Base-by-base conservation (phyloP, 2,797 vertebrate genomes). In the Siniperca scherzeri region DNA sequence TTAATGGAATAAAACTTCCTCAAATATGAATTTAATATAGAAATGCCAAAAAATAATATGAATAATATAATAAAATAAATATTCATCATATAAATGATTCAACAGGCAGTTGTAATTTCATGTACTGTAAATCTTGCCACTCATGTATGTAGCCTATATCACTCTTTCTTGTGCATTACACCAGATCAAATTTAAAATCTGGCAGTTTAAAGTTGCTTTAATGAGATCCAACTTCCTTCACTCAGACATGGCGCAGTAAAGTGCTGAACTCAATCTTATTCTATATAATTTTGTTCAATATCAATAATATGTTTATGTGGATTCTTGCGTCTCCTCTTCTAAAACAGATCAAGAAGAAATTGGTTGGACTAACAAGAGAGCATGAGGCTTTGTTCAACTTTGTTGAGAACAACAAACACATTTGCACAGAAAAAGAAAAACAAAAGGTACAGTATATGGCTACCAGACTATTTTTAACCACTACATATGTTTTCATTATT, bases 351-450 rank as follows among this genome's bases (percentile, higher is more conserved):
- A 98, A 98, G 87, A 96, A 97, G 94, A 98, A 97, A 91, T 75
- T 97, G 89, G 82, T 88, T 76, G 94, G 93, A 33, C 90, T 97
- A 77, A 97, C 96, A 22, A 96, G 95, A 91, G 96, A 98, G 86
- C 97, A 98, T 0, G 92, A 97, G 88, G 94, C 92, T 19, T 93
- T 98, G 73, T 97, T 97, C 92, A 97, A 96, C 85, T 96, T 96
- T 77, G 93, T 97, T 66, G 96, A 97, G 90, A 97, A 92, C 83
- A 97, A 96, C 83, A 97, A 95, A 85, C 96, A 96, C 22, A 95
- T 95, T 0, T 80, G 90, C 87, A 96, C 92, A 9, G 93, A 96
- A 76, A 98, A 97, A 88, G 97, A 97, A 90, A 98, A 97, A 90
- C 95, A 95, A 78, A 98, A 98, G 95, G 96, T 97, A 53, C 48